Evolutionary conservation across 2,113 vertebrate genomes (phyloP).

Genomic region (Lamprotornis superbus): DNA sequence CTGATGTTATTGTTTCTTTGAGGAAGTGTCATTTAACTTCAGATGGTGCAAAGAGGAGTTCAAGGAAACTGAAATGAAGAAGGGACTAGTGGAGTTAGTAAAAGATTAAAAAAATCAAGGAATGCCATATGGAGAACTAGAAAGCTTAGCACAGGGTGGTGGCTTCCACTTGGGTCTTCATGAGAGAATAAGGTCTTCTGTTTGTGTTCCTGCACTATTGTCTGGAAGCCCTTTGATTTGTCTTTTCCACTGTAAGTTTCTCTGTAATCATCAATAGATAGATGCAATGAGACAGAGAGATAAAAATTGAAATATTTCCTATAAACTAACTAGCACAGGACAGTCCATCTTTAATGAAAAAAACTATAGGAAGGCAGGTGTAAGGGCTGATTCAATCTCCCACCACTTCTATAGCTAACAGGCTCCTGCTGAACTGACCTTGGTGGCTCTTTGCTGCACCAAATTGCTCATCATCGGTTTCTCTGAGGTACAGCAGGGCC

Average conservation of each 20-base stretch:
- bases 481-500: background rate
- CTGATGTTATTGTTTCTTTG: background rate
- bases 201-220: background rate
- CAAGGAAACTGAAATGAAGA: background rate
- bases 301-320: background rate
- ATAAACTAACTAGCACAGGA: background rate
- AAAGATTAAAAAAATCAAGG: background rate
- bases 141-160: background rate
- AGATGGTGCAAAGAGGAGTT: background rate
- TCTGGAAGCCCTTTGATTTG: background rate
- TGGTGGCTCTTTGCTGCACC: background rate
- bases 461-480: background rate
- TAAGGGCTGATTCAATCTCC: background rate
- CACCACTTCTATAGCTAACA: background rate
- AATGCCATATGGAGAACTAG: background rate
- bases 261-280: background rate
- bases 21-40: background rate
- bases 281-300: background rate
- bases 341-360: background rate
- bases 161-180: background rate
- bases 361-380: background rate
- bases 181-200: background rate
- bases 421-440: background rate
- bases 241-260: background rate
- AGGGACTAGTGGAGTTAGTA: background rate